phyloP scores from a whole-genome alignment of 2,797 vertebrate genomes.

The Falco cherrug region DNA sequence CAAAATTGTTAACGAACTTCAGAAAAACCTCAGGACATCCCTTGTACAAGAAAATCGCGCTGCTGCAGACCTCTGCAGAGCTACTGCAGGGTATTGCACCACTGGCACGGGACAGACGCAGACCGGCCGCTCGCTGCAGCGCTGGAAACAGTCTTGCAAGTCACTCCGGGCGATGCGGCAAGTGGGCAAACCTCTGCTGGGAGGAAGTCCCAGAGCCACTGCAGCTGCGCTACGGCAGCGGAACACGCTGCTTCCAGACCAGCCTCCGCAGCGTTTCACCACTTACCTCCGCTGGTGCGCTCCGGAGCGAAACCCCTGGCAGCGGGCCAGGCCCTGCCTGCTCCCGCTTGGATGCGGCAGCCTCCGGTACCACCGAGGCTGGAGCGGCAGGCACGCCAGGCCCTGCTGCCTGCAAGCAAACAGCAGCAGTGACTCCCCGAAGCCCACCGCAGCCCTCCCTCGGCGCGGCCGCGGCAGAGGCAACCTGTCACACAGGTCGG shows the following conservation, averaged over 20 bases:
- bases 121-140: rapidly evolving
- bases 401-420: background rate
- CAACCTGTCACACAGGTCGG: background rate
- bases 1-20: background rate
- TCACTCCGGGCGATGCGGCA: background rate
- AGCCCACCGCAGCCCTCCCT: background rate
- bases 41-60: background rate
- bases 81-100: background rate
- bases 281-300: rapidly evolving
- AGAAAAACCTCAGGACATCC: background rate
- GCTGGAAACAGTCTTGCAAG: background rate
- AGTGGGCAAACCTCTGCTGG: background rate
- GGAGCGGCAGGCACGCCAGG: background rate
- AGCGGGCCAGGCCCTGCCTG: background rate
- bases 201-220: background rate
- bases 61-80: background rate
- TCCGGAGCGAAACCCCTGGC: background rate
- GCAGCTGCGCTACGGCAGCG: rapidly evolving
- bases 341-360: background rate
- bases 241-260: background rate
- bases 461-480: background rate
- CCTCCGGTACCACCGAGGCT: background rate
- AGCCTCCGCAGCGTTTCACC: background rate
- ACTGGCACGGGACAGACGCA: rapidly evolving
- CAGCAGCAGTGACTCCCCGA: background rate